Percentiles rank a stretch among this genome's conserved stretches.
Conservation (phyloP, 2,113 vertebrate species). For the Lophochroa leadbeateri region DNA sequence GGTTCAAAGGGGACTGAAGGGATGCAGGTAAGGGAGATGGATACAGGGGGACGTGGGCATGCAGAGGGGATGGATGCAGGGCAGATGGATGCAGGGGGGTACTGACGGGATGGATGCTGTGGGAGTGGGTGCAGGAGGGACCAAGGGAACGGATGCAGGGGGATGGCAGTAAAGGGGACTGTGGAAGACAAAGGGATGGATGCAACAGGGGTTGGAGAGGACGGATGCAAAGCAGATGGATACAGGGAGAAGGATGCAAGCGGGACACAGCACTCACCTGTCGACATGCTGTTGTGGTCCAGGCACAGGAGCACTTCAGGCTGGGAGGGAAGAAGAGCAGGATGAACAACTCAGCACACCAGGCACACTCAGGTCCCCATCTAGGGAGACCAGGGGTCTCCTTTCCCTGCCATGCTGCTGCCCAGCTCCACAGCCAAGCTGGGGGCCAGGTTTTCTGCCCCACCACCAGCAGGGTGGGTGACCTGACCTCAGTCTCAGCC, state of each 20-base stretch:
- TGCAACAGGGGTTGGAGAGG: background rate
- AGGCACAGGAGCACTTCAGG: conserved; percentile 53
- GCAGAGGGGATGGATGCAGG: background rate
- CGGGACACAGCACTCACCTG: conserved; percentile 64
- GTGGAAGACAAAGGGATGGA: background rate
- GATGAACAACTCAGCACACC: background rate
- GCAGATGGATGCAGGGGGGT: background rate
- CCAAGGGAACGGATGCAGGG: background rate
- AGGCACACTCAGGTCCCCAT: background rate
- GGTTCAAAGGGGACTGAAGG: no score
- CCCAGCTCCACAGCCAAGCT: background rate
- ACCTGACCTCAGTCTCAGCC: background rate
- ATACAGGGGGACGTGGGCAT: background rate
- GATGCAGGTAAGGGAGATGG: background rate
- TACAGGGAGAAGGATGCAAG: background rate
- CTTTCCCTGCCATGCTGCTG: background rate
- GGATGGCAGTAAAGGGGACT: background rate
- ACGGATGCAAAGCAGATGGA: background rate
- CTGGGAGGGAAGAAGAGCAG: conserved; percentile 43
- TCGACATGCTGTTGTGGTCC: conserved; percentile 75
- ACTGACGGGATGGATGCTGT: background rate
- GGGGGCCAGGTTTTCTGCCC: background rate
- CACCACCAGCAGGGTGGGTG: fast-evolving
- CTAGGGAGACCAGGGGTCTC: background rate
- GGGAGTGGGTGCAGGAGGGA: background rate